Evolutionary conservation across 1,140 invertebrate species (phyloP).

Genomic region (Papilio xuthus): DNA sequence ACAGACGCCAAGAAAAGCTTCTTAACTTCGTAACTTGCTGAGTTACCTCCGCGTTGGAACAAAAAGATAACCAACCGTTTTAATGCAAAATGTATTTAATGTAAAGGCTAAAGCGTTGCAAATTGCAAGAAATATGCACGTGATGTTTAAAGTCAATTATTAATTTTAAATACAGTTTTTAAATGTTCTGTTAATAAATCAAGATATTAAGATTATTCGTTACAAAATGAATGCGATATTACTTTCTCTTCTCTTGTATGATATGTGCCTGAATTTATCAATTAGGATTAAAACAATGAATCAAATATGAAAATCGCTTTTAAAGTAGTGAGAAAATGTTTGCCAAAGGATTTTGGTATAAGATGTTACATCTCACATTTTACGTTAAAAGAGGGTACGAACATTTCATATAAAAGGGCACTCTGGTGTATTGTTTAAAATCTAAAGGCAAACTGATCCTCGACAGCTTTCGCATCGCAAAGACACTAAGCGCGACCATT

Average conservation of each 20-base stretch:
- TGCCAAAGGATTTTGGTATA: not conserved
- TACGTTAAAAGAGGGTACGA: conserved; percentile 16
- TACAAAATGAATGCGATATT: too few relatives aligned
- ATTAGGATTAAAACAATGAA: too few relatives aligned
- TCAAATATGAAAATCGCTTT: too few relatives aligned
- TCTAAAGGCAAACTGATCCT: conserved; percentile 32
- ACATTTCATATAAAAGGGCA: conserved; percentile 23
- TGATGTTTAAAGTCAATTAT: not conserved
- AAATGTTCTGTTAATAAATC: too few relatives aligned
- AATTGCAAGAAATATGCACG: conserved; percentile 26
- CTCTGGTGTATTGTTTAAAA: conserved; percentile 34
- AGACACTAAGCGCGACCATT: conserved; percentile 38
- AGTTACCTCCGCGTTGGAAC: conserved; percentile 37
- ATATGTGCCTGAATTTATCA: too few relatives aligned
- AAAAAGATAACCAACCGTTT: conserved; percentile 37
- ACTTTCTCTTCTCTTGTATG: too few relatives aligned
- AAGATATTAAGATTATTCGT: too few relatives aligned
- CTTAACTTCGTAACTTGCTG: conserved; percentile 39
- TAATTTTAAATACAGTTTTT: not conserved
- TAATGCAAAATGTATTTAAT: conserved; percentile 30
- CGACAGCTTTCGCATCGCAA: conserved; percentile 33
- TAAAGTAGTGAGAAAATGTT: not conserved
- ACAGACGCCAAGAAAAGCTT: conserved; percentile 36
- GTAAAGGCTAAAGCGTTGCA: not conserved
- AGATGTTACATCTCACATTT: not conserved